Conservation (phyloP, 2,888 invertebrate species). For the Aleiodes testaceus region DNA sequence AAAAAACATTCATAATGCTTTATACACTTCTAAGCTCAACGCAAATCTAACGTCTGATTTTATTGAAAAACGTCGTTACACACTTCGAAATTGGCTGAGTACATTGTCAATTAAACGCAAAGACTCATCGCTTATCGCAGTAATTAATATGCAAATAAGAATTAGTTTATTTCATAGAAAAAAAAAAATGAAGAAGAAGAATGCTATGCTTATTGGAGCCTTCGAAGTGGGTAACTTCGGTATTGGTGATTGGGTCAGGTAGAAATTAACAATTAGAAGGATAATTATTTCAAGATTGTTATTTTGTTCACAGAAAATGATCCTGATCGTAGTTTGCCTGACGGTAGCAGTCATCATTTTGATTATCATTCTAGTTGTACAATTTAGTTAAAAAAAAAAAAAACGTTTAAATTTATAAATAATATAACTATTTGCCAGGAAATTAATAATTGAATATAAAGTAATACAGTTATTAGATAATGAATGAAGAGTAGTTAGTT, state of each 20-base stretch:
- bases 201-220: constrained; percentile 35
- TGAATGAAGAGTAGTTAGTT: neutral
- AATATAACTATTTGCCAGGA: constrained; percentile 11
- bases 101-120: constrained; percentile 51
- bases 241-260: constrained; percentile 39
- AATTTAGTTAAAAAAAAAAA: constrained; percentile 62
- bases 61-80: constrained; percentile 33
- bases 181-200: constrained; percentile 1
- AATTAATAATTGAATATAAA: constrained; percentile 2
- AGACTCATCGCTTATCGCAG: constrained; percentile 47
- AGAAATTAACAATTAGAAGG: neutral
- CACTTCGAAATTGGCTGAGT: constrained; percentile 45
- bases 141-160: constrained; percentile 39
- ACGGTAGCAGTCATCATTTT: constrained; percentile 84
- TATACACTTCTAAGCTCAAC: constrained; percentile 5
- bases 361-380: constrained; percentile 79
- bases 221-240: constrained; percentile 46
- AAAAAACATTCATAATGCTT: constrained; percentile 21
- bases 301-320: constrained; percentile 86
- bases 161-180: constrained; percentile 22
- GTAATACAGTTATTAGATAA: constrained; percentile 9
- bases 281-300: constrained; percentile 51
- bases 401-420: neutral
- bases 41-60: constrained; percentile 19
- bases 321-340: constrained; percentile 91